Percentiles rank a stretch among this genome's conserved stretches.
phyloP scores from a whole-genome alignment of 2,797 vertebrate genomes.

The Galaxias olidus region DNA sequence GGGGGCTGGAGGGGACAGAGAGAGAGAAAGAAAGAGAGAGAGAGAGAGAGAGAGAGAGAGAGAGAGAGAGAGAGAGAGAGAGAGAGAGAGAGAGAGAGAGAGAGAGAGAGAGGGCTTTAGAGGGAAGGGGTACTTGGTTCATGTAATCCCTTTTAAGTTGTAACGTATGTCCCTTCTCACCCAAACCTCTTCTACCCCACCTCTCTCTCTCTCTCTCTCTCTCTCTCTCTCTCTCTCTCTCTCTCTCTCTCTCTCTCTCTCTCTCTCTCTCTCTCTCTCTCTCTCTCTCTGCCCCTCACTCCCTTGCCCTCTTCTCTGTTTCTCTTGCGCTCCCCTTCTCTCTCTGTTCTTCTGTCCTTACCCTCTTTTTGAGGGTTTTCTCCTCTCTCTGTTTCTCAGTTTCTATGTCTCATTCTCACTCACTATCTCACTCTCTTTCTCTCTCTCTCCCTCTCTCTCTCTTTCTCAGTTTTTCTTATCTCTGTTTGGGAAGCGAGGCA shows the following conservation, averaged over 20 bases:
- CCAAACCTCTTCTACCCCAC: no score
- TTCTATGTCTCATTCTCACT: not conserved
- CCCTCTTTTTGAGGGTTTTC: slow-evolving; percentile 48
- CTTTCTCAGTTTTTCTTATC: slow-evolving; percentile 43
- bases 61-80: slow-evolving; percentile 22
- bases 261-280: slow-evolving; percentile 16
- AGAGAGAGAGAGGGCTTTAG: not conserved
- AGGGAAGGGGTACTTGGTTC: not conserved
- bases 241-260: not conserved
- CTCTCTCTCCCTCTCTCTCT: slow-evolving; percentile 1
- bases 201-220: slow-evolving; percentile 2
- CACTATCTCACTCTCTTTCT: not conserved
- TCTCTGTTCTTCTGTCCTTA: not conserved
- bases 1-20: slow-evolving; percentile 29
- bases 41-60: slow-evolving; percentile 23
- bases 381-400: not conserved
- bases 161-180: not conserved
- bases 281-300: slow-evolving; percentile 13
- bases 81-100: slow-evolving; percentile 20
- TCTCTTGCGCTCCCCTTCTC: slow-evolving; percentile 2
- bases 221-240: slow-evolving; percentile 15
- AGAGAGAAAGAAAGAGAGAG: slow-evolving; percentile 24
- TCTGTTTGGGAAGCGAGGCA: slow-evolving; percentile 53
- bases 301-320: not conserved
- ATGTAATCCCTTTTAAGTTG: slow-evolving; percentile 2